Percentiles rank a stretch among this genome's conserved stretches.
Evolutionary conservation across 2,113 vertebrate species (phyloP).

Genomic region (Benitochromis conjunctus): DNA sequence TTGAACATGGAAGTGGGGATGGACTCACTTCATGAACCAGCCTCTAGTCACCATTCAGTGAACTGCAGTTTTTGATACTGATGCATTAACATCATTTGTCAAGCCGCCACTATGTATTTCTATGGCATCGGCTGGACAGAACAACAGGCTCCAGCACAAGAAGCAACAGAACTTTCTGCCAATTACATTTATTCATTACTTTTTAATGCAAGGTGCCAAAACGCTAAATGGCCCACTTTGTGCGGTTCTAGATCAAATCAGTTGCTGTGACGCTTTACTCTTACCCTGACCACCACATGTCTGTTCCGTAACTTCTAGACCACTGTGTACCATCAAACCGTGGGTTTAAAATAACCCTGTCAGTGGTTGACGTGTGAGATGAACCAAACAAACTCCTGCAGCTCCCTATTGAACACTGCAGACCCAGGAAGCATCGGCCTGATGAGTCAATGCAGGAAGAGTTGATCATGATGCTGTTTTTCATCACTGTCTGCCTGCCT

Average conservation of each 20-base stretch:
- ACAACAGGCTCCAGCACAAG: neutral
- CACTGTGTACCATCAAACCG: neutral
- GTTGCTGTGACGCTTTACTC: neutral
- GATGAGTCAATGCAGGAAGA: slow-evolving; percentile 41
- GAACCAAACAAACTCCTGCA: slow-evolving; percentile 30
- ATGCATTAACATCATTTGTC: neutral
- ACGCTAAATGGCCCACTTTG: neutral
- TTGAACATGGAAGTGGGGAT: neutral
- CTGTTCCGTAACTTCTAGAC: neutral
- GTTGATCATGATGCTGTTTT: slow-evolving; percentile 41
- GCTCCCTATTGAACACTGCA: slow-evolving; percentile 21
- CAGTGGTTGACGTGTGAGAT: slow-evolving; percentile 21
- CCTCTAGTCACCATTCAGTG: neutral
- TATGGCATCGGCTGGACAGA: neutral
- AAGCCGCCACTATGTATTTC: neutral
- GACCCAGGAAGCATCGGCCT: slow-evolving; percentile 19
- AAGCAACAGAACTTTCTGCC: neutral
- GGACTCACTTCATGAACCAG: neutral
- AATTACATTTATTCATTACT: neutral
- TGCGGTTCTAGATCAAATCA: too few relatives aligned
- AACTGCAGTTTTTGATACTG: neutral
- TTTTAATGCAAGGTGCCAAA: neutral
- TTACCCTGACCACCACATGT: neutral
- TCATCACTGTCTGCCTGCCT: slow-evolving; percentile 35
- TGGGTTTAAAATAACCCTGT: slow-evolving; percentile 37